Evolutionary conservation across 2,113 vertebrate genomes (phyloP).

Genomic region (Cichladusa arquata): DNA sequence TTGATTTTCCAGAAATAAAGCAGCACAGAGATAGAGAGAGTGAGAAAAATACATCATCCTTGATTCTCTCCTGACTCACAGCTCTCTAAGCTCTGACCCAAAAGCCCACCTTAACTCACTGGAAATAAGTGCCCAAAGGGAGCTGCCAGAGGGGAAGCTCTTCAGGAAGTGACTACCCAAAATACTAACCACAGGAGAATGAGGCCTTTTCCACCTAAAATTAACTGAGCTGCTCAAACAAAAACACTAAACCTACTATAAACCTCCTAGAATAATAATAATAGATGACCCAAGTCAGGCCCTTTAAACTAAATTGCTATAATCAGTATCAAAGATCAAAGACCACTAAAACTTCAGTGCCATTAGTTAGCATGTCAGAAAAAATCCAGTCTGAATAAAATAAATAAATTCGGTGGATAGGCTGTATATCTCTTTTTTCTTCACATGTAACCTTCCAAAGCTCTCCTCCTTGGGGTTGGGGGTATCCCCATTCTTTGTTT

Average conservation of each 20-base stretch:
- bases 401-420: not conserved
- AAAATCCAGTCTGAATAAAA: not conserved
- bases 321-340: constrained; percentile 30
- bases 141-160: not conserved
- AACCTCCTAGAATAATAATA: not conserved
- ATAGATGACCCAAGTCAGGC: not conserved
- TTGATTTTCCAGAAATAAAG: constrained; percentile 75
- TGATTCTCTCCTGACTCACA: constrained; percentile 36
- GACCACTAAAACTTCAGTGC: not conserved
- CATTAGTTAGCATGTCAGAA: not conserved
- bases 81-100: constrained; percentile 22
- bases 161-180: not conserved
- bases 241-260: not conserved
- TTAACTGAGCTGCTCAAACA: not conserved
- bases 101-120: constrained; percentile 29
- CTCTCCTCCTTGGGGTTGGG: not conserved
- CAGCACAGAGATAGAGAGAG: constrained; percentile 23
- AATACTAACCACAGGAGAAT: not conserved
- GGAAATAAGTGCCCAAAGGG: constrained; percentile 8
- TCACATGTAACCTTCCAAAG: not conserved
- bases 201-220: constrained; percentile 26
- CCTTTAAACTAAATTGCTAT: not conserved
- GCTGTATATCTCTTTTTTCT: not conserved
- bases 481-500: not conserved
- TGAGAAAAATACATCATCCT: constrained; percentile 42